Conservation (phyloP, 2,113 vertebrate species). For the Hippopotamus amphibius region DNA sequence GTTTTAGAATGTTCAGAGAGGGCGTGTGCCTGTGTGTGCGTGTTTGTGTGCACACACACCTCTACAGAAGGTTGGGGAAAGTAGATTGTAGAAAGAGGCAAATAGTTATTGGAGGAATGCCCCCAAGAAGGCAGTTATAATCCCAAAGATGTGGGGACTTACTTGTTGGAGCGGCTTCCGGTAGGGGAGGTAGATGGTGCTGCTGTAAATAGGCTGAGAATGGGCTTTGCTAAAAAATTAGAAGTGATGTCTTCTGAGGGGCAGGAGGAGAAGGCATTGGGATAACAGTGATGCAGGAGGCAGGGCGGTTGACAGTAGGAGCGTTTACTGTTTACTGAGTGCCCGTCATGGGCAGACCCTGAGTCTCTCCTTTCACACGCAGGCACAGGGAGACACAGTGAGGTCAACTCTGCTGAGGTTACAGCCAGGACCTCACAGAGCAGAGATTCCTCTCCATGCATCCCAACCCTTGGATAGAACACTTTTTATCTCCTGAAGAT, state of each 20-base stretch:
- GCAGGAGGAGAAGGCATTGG: not conserved
- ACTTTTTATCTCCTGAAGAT: not conserved
- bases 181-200: fast-evolving
- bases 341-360: not conserved
- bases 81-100: not conserved
- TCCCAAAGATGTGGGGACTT: not conserved
- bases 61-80: not conserved
- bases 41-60: no score
- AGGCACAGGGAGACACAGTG: not conserved
- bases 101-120: not conserved
- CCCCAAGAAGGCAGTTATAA: not conserved
- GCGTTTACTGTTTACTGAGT: not conserved
- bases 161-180: not conserved
- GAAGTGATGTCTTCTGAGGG: not conserved
- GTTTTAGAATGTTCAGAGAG: not conserved
- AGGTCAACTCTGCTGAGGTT: not conserved
- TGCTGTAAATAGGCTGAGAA: not conserved
- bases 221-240: not conserved
- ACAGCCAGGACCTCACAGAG: not conserved
- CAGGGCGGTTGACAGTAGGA: not conserved
- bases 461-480: not conserved
- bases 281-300: not conserved
- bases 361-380: not conserved
- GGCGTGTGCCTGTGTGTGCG: not conserved
- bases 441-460: not conserved